These are phyloP conservation scores for Drosophila bocqueti DNA, from an alignment of 1,140 invertebrate species.

Conservation along the genomic window DNA sequence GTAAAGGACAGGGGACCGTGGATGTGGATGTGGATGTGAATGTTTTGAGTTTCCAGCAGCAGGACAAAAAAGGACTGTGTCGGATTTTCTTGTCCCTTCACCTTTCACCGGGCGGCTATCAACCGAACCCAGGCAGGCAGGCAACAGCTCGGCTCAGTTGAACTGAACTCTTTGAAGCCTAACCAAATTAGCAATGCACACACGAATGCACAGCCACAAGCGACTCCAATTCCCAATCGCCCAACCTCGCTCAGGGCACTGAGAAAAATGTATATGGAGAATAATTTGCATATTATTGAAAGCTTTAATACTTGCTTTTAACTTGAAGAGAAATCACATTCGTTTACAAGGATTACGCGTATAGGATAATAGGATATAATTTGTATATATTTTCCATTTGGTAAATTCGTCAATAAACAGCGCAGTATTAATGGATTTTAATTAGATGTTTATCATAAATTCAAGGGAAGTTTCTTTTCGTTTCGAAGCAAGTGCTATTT, in stretches of 20 bases:
- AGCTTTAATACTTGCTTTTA: background rate
- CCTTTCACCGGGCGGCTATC: constrained; percentile 1
- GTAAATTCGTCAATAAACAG: too few species aligned
- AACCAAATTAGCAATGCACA: constrained; percentile 57
- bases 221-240: constrained; percentile 4
- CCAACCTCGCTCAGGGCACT: background rate
- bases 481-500: too few species aligned
- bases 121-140: constrained; percentile 1
- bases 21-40: too few species aligned
- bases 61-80: background rate
- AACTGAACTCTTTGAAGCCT: constrained; percentile 47
- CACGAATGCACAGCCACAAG: constrained; percentile 45
- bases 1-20: background rate
- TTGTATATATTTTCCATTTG: too few species aligned
- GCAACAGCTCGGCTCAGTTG: constrained; percentile 5
- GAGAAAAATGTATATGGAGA: background rate
- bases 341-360: background rate
- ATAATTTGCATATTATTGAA: background rate
- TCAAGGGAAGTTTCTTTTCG: too few species aligned
- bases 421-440: too few species aligned
- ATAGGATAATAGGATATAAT: too few species aligned
- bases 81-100: background rate
- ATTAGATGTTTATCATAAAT: too few species aligned
- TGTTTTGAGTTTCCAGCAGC: background rate
- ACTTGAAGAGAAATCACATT: background rate